Conservation (phyloP, 2,113 vertebrate species). For the Apodemus sylvaticus region DNA sequence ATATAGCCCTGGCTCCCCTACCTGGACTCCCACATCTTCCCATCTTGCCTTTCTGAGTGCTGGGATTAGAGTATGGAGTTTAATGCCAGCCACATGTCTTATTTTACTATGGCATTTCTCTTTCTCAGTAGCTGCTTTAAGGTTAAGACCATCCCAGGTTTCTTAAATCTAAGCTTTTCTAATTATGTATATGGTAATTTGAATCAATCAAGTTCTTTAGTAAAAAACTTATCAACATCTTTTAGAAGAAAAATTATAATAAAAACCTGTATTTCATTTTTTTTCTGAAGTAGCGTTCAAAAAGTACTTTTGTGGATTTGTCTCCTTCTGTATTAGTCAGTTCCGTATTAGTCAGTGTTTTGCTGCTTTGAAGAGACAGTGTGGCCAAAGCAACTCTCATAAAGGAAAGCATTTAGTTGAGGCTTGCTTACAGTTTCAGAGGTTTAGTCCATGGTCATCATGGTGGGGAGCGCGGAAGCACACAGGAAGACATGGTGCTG, state of each 20-base stretch:
- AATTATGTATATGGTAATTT: background rate
- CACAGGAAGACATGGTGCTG: background rate
- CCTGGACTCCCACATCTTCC: background rate
- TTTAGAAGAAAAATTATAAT: background rate
- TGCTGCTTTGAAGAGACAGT: background rate
- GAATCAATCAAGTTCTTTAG: background rate
- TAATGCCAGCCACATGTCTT: background rate
- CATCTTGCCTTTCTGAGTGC: background rate
- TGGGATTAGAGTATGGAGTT: background rate
- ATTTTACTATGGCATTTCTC: background rate
- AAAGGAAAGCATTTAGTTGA: background rate
- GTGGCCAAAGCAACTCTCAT: background rate
- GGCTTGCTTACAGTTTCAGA: background rate
- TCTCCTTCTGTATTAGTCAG: background rate
- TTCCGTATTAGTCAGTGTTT: background rate
- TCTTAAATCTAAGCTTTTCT: background rate
- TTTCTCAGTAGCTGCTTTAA: background rate
- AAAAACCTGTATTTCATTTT: slow-evolving; percentile 43
- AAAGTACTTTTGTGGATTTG: background rate
- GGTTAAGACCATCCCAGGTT: background rate
- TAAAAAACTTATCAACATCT: background rate
- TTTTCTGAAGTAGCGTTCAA: background rate
- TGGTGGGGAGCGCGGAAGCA: background rate
- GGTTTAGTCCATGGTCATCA: background rate
- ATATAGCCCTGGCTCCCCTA: background rate